A percentile compares a stretch with the other conserved stretches of the same genome.
Evolutionary conservation across 2,797 vertebrate species (phyloP).

Genomic region (Falco naumanni): DNA sequence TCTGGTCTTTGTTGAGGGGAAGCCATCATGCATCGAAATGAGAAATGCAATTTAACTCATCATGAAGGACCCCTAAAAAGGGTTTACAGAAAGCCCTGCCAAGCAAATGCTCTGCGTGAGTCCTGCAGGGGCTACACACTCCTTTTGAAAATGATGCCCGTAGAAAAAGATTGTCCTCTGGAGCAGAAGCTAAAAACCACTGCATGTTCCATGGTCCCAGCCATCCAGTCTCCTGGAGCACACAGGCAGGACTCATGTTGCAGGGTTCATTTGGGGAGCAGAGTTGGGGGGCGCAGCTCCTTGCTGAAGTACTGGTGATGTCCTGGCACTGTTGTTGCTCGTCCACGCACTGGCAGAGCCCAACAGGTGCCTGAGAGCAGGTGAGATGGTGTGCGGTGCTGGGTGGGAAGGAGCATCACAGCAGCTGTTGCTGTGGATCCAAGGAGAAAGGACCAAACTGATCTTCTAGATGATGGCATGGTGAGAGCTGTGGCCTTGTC

Average conservation of each 20-base stretch:
- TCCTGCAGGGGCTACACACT: neutral
- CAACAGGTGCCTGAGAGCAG: neutral
- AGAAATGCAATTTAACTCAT: neutral
- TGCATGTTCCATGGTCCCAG: neutral
- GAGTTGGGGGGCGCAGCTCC: neutral
- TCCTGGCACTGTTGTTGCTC: neutral
- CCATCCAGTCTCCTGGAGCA: neutral
- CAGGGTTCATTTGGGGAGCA: neutral
- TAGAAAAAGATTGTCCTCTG: neutral
- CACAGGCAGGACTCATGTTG: neutral
- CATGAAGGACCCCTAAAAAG: neutral
- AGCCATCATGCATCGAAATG: neutral
- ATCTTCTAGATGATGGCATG: neutral
- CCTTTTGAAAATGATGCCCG: neutral
- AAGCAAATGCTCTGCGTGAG: neutral
- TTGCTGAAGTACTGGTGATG: neutral
- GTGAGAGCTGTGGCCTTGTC: neutral
- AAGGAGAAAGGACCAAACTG: neutral
- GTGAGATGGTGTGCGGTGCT: neutral
- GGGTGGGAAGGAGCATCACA: neutral
- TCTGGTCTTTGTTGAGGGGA: neutral
- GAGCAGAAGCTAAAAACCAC: neutral
- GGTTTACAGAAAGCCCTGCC: neutral
- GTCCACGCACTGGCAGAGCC: neutral
- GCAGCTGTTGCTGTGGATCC: neutral